phyloP scores from a whole-genome alignment of 1,140 invertebrate genomes.

The Drosophila watanabei region DNA sequence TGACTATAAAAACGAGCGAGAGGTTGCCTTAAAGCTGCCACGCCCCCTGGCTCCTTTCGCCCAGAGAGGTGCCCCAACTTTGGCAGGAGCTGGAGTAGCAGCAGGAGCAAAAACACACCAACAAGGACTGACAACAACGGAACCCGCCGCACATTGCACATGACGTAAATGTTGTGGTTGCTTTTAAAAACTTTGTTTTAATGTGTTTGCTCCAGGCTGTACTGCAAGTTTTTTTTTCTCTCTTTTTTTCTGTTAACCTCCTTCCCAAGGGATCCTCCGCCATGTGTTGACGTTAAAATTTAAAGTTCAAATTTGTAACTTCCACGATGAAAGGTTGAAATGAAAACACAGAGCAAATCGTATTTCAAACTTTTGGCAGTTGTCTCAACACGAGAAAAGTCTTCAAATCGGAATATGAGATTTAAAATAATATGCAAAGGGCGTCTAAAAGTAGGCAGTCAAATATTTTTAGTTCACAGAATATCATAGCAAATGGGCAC shows the following conservation, averaged over 20 bases:
- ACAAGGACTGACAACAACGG: constrained; percentile 45
- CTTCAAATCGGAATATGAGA: constrained; percentile 5
- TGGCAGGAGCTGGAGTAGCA: constrained; percentile 44
- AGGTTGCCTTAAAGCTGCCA: constrained; percentile 72
- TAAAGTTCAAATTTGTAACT: constrained; percentile 60
- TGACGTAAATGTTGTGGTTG: constrained; percentile 74
- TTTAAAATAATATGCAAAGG: not conserved
- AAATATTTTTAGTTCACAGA: not conserved
- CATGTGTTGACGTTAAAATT: constrained; percentile 58
- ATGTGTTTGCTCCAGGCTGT: constrained; percentile 61
- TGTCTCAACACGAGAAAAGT: not conserved
- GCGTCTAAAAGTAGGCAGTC: not conserved
- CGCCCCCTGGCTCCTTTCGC: constrained; percentile 13
- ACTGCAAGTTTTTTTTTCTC: constrained; percentile 24
- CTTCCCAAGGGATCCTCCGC: not conserved
- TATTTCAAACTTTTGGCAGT: constrained; percentile 10
- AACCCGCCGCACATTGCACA: constrained; percentile 62
- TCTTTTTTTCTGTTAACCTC: constrained; percentile 19
- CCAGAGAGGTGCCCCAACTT: constrained; percentile 36
- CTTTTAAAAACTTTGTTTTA: constrained; percentile 79
- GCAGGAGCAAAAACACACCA: constrained; percentile 32
- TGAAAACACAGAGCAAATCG: constrained; percentile 38
- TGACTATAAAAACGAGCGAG: constrained; percentile 74
- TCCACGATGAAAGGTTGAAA: constrained; percentile 36
- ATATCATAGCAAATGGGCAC: too few relatives aligned